Percentiles rank a stretch among this genome's conserved stretches.
Evolutionary conservation across 2,113 vertebrate species (phyloP).

Genomic region (Theristicus caerulescens): DNA sequence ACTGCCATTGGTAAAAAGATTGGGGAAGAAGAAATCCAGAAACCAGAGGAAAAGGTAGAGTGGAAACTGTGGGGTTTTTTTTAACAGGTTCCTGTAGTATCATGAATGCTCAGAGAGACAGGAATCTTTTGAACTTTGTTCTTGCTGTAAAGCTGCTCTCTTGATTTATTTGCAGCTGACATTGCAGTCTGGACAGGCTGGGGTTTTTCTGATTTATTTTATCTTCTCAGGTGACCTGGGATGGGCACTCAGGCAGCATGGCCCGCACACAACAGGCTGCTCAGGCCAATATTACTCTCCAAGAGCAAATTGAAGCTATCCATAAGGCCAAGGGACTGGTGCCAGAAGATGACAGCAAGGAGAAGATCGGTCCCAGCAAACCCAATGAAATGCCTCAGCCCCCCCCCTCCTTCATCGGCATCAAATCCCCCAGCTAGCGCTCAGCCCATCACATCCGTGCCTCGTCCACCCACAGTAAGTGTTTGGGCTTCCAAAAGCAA

Average conservation of each 20-base stretch:
- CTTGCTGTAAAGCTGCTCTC: not conserved
- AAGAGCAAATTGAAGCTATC: conserved; percentile 99
- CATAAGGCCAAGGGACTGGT: conserved; percentile 98
- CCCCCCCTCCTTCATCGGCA: conserved; percentile 75
- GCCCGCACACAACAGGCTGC: conserved; percentile 97
- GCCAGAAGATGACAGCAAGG: conserved; percentile 94
- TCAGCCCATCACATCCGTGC: conserved; percentile 77
- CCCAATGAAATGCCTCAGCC: conserved; percentile 87
- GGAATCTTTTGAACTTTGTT: not conserved
- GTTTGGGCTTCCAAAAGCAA: not conserved
- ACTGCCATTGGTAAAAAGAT: conserved; percentile 99
- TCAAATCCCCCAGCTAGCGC: conserved; percentile 80
- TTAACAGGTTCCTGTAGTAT: too few species aligned
- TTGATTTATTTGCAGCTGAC: not conserved
- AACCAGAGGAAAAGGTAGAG: conserved; percentile 95
- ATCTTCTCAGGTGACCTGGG: conserved; percentile 90
- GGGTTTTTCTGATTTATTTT: not conserved
- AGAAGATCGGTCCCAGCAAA: conserved; percentile 98
- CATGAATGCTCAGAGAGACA: not conserved
- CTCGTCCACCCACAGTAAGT: conserved; percentile 79
- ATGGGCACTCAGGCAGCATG: conserved; percentile 98
- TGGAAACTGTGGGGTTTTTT: not conserved
- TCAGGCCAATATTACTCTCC: conserved; percentile 98
- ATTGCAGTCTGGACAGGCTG: not conserved
- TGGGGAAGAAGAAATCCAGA: conserved; percentile 98